A percentile compares a stretch with the other conserved stretches of the same genome.
These are phyloP conservation scores for Synanthedon tipuliformis DNA, from an alignment of 2,888 invertebrate species.

Conservation along the genomic window DNA sequence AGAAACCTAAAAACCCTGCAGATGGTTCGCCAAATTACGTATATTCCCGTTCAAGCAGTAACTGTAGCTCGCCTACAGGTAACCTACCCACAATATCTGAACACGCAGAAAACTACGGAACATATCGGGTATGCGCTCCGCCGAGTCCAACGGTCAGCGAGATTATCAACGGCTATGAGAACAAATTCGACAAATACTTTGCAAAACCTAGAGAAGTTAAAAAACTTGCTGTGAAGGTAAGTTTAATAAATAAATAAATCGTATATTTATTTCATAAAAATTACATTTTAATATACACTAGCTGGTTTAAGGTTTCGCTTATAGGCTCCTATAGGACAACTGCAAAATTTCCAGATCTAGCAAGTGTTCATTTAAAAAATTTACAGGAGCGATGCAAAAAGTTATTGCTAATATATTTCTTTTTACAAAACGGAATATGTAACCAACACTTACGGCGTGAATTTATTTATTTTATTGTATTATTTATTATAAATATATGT, in stretches of 20 bases:
- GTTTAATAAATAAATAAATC: constrained; percentile 19
- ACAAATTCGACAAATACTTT: constrained; percentile 58
- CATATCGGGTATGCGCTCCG: constrained; percentile 36
- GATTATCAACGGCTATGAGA: constrained; percentile 35
- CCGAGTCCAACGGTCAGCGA: constrained; percentile 16
- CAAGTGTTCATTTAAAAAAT: too few relatives aligned
- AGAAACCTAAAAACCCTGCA: constrained; percentile 53
- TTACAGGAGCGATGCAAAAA: too few relatives aligned
- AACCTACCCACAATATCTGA: constrained; percentile 61
- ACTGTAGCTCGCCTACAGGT: constrained; percentile 55
- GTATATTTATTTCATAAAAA: constrained; percentile 2
- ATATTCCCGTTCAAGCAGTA: constrained; percentile 56
- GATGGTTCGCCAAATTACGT: constrained; percentile 60
- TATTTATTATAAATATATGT: too few relatives aligned
- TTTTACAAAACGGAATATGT: too few relatives aligned
- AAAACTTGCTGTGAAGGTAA: constrained; percentile 47
- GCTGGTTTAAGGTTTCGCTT: too few relatives aligned
- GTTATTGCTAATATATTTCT: too few relatives aligned
- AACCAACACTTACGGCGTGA: too few relatives aligned
- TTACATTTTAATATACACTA: background rate
- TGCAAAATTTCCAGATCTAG: too few relatives aligned
- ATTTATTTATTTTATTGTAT: too few relatives aligned
- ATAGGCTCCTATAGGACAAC: too few relatives aligned
- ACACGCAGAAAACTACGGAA: constrained; percentile 50
- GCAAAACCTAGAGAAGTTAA: constrained; percentile 46